Conservation (phyloP, 2,888 invertebrate genomes). For the Odontothrips loti region DNA sequence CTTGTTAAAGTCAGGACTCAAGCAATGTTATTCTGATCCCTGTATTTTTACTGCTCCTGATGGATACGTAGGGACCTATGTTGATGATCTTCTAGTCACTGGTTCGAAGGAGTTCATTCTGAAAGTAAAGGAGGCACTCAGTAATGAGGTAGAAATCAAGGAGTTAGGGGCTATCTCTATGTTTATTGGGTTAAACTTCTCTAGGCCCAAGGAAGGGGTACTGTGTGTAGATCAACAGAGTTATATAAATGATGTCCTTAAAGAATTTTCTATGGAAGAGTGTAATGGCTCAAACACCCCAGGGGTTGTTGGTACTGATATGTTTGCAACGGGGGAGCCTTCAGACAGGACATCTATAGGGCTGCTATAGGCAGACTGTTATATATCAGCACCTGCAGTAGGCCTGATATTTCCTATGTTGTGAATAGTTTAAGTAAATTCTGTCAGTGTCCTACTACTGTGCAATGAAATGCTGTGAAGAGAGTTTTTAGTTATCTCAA, state of each 20-base stretch:
- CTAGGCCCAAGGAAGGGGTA: neutral
- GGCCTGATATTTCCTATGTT: neutral
- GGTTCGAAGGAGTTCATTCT: neutral
- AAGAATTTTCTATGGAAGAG: neutral
- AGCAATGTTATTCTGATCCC: slow-evolving; percentile 9
- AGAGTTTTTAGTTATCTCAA: too few species aligned
- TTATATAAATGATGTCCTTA: neutral
- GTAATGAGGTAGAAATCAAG: neutral
- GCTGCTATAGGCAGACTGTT: neutral
- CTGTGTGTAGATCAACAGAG: neutral
- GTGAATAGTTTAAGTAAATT: neutral
- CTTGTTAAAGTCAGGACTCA: neutral
- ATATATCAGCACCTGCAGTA: neutral
- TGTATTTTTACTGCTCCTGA: neutral
- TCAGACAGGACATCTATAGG: neutral
- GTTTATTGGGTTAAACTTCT: neutral
- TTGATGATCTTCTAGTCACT: neutral
- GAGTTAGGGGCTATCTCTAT: neutral
- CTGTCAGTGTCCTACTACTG: too few species aligned
- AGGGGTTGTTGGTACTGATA: neutral
- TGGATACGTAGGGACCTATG: neutral
- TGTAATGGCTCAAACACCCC: neutral
- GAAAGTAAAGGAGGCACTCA: neutral
- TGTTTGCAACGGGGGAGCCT: too few species aligned
- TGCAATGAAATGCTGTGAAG: too few species aligned